Conservation (phyloP, 2,797 vertebrate species). For the Cygnus olor region DNA sequence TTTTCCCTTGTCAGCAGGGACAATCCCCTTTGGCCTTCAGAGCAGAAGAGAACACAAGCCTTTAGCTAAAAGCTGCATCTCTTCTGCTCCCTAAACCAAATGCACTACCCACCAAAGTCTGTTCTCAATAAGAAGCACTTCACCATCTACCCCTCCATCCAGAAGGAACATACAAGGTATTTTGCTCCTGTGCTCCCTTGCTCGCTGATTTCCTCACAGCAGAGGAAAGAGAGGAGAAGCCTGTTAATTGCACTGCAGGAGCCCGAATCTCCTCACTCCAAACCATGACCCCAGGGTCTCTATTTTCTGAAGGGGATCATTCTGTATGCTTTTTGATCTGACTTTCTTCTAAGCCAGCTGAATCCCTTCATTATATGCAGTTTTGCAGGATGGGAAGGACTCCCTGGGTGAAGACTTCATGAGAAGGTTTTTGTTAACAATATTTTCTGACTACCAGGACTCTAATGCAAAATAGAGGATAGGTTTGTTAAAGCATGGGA, state of each 20-base stretch:
- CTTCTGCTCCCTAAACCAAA: not conserved
- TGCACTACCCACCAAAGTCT: not conserved
- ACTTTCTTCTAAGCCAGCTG: not conserved
- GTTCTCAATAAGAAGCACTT: not conserved
- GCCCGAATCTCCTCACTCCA: not conserved
- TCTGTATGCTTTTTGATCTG: not conserved
- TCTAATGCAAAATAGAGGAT: not conserved
- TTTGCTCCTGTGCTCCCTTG: not conserved
- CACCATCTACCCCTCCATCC: not conserved
- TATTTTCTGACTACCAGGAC: not conserved
- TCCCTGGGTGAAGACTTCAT: not conserved
- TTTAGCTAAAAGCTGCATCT: not conserved
- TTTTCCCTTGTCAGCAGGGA: not conserved
- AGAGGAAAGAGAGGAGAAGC: not conserved
- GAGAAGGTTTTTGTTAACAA: not conserved
- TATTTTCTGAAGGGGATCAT: not conserved
- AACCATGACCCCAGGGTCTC: not conserved
- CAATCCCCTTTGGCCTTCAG: not conserved
- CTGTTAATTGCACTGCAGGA: not conserved
- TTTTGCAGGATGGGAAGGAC: not conserved
- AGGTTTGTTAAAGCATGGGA: not conserved
- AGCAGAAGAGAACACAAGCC: not conserved
- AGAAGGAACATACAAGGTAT: not conserved
- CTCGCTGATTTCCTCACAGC: not conserved
- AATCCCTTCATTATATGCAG: not conserved